phyloP scores from a whole-genome alignment of 2,797 vertebrate genomes.

The Cyclopterus lumpus region DNA sequence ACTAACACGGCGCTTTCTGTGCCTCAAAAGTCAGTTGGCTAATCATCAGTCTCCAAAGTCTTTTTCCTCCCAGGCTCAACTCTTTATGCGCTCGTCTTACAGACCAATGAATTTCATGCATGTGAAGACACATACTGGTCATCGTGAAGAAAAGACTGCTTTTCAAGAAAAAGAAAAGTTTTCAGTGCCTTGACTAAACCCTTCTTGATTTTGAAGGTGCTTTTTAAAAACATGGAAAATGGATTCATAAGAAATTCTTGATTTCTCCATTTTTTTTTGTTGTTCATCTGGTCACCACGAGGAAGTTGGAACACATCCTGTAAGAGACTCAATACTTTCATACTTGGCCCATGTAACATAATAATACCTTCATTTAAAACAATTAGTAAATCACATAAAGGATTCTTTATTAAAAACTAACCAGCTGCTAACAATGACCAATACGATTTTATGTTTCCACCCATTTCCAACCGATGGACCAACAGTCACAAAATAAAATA shows the following conservation, averaged over 20 bases:
- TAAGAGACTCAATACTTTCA: not conserved
- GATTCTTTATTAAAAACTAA: not conserved
- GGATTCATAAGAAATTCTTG: not conserved
- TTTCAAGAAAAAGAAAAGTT: not conserved
- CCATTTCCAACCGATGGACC: conserved; percentile 44
- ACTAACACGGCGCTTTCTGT: conserved; percentile 4
- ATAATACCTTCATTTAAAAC: not conserved
- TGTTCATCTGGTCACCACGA: not conserved
- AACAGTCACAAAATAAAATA: conserved; percentile 4
- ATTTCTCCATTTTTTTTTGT: not conserved
- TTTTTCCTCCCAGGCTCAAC: conserved; percentile 8
- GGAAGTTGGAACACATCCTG: not conserved
- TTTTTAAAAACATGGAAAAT: not conserved
- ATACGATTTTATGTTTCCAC: conserved; percentile 7
- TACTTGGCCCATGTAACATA: not conserved
- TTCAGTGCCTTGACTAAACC: not conserved
- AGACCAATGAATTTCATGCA: not conserved
- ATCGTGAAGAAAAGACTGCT: no score
- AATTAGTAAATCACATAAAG: not conserved
- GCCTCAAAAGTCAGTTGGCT: conserved; percentile 34
- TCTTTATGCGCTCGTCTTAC: conserved; percentile 3
- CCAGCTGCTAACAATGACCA: not conserved
- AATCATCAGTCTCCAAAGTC: conserved; percentile 36
- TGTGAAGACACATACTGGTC: not conserved
- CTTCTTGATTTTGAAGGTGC: not conserved